phyloP scores from a whole-genome alignment of 2,888 invertebrate genomes.

The Protophormia terraenovae region DNA sequence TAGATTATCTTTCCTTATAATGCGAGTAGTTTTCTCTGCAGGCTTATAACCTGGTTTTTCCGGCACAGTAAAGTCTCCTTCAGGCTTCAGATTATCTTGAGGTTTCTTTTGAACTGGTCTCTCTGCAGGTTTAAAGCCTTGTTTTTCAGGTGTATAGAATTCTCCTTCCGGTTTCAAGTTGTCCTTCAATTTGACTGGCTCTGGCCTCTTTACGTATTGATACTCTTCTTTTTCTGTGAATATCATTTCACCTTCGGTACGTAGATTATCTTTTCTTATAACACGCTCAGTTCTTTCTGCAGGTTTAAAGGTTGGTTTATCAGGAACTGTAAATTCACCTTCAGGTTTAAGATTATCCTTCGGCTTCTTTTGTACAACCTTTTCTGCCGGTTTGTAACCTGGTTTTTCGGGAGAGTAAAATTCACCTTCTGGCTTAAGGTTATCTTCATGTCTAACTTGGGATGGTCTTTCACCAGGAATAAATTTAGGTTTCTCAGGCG shows the following conservation, averaged over 20 bases:
- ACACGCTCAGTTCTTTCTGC: conserved; percentile 78
- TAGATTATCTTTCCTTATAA: conserved; percentile 85
- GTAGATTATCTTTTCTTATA: conserved; percentile 83
- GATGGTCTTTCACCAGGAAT: conserved; percentile 81
- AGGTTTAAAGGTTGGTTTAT: conserved; percentile 78
- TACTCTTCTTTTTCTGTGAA: conserved; percentile 81
- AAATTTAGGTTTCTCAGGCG: conserved; percentile 78
- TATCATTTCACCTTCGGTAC: conserved; percentile 84
- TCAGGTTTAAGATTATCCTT: conserved; percentile 84
- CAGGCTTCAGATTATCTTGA: conserved; percentile 83
- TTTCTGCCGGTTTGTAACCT: conserved; percentile 76
- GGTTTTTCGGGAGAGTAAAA: conserved; percentile 81
- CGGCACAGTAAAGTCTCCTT: conserved; percentile 83
- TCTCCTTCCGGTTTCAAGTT: conserved; percentile 84
- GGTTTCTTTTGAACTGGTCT: conserved; percentile 79
- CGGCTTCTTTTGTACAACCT: conserved; percentile 77
- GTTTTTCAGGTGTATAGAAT: conserved; percentile 82
- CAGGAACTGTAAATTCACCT: conserved; percentile 83
- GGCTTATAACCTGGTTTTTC: conserved; percentile 81
- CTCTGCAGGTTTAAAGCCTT: conserved; percentile 76
- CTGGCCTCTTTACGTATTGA: conserved; percentile 81
- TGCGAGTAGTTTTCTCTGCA: conserved; percentile 81
- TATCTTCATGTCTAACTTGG: conserved; percentile 81
- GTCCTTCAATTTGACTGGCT: conserved; percentile 82
- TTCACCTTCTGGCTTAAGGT: conserved; percentile 83